These are phyloP conservation scores for Poeciliopsis paucimaculata DNA, from an alignment of 2,797 vertebrate species.

Conservation along the genomic window DNA sequence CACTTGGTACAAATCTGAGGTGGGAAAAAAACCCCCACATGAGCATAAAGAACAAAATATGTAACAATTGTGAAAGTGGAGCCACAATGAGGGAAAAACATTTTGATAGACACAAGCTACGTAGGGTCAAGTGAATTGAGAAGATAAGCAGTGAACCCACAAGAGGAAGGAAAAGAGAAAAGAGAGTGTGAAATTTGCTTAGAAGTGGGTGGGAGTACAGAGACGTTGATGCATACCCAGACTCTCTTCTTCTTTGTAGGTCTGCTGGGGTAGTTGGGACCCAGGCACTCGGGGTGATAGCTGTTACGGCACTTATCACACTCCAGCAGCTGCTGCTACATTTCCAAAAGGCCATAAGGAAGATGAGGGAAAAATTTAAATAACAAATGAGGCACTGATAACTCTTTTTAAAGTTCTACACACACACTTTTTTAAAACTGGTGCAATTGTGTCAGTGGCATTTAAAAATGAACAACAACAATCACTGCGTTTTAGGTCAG, in stretches of 20 bases:
- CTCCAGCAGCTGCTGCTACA: conserved; percentile 91
- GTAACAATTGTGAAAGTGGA: conserved; percentile 23
- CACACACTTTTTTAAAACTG: neutral
- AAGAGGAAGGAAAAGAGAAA: conserved; percentile 30
- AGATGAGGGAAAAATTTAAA: conserved; percentile 8
- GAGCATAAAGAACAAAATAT: conserved; percentile 7
- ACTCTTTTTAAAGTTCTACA: neutral
- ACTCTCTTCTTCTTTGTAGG: conserved; percentile 99
- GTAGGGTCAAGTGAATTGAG: conserved; percentile 25
- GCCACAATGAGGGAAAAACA: conserved; percentile 20
- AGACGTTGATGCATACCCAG: conserved; percentile 84
- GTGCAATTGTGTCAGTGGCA: neutral
- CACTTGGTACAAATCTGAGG: conserved; percentile 96
- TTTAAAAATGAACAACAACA: neutral
- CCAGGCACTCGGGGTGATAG: conserved; percentile 99
- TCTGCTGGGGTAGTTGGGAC: conserved; percentile 97
- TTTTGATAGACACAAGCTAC: conserved; percentile 15
- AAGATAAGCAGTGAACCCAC: conserved; percentile 35
- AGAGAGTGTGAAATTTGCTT: conserved; percentile 29
- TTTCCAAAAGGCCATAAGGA: conserved; percentile 18
- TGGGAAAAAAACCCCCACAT: conserved; percentile 8
- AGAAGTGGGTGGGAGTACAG: conserved; percentile 6
- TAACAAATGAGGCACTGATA: conserved; percentile 1
- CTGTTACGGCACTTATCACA: conserved; percentile 99
- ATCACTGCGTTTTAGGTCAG: neutral